Percentiles rank a stretch among this genome's conserved stretches.
Evolutionary conservation across 2,888 invertebrate species (phyloP).

Genomic region (Chalcosyrphus nemorum): DNA sequence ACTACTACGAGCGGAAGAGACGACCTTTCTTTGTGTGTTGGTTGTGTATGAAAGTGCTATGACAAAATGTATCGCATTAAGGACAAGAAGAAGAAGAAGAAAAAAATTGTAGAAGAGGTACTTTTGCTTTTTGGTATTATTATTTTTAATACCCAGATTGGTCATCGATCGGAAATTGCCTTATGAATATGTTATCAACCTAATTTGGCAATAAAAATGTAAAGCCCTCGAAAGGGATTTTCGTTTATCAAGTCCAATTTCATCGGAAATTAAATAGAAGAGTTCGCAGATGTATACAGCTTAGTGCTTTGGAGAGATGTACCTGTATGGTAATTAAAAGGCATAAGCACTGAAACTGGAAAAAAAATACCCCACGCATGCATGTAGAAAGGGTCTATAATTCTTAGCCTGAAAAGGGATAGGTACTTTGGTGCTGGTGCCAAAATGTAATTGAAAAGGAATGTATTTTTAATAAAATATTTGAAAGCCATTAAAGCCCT

Average conservation of each 20-base stretch:
- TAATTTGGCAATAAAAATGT: conserved; percentile 72
- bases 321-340: not conserved
- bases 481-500: too few relatives aligned
- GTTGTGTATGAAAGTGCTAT: not conserved
- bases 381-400: not conserved
- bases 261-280: conserved; percentile 2
- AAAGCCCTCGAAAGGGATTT: conserved; percentile 57
- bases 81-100: not conserved
- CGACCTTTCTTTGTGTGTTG: conserved; percentile 42
- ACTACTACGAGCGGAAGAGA: conserved; percentile 15
- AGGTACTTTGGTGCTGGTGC: too few relatives aligned
- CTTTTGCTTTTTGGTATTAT: conserved; percentile 63
- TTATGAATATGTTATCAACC: conserved; percentile 72
- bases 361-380: not conserved
- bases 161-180: conserved; percentile 72
- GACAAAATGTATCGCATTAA: conserved; percentile 40
- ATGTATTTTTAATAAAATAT: too few relatives aligned
- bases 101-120: conserved; percentile 5
- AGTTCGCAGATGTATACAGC: conserved; percentile 17
- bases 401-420: too few relatives aligned
- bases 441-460: too few relatives aligned
- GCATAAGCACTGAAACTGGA: not conserved
- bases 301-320: not conserved
- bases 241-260: conserved; percentile 38
- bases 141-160: conserved; percentile 70